phyloP scores from a whole-genome alignment of 2,888 invertebrate genomes.

The Dynastes tityus region DNA sequence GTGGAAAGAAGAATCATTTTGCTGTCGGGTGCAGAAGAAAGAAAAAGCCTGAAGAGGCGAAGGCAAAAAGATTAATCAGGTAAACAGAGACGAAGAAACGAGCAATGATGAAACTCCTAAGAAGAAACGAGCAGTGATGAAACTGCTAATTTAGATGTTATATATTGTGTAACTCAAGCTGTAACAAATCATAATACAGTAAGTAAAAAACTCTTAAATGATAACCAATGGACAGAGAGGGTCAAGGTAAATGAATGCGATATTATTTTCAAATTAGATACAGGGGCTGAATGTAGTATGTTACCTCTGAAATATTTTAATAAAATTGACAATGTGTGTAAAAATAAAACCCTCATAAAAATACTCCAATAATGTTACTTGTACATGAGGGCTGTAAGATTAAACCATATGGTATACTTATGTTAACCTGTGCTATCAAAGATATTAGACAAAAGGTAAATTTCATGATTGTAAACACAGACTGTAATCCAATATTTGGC shows the following conservation, averaged over 20 bases:
- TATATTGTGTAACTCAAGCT: background rate
- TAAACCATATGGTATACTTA: background rate
- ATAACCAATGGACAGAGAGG: background rate
- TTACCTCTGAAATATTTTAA: too few relatives aligned
- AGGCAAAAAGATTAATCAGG: too few relatives aligned
- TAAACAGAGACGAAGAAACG: too few relatives aligned
- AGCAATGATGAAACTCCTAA: too few relatives aligned
- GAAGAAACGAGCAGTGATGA: background rate
- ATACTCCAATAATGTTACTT: background rate
- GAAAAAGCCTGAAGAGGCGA: background rate
- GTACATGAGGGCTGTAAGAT: background rate
- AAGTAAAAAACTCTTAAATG: background rate
- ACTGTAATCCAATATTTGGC: too few relatives aligned
- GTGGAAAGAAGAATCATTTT: background rate
- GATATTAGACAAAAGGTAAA: too few relatives aligned
- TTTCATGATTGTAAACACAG: too few relatives aligned
- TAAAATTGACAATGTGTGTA: background rate
- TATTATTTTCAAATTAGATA: conserved; percentile 1
- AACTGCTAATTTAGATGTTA: background rate
- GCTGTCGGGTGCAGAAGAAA: background rate
- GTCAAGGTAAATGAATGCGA: background rate
- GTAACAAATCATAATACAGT: background rate
- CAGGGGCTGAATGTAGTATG: background rate
- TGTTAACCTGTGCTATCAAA: background rate
- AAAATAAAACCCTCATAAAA: background rate